Conservation (phyloP, 30 jellyfish, hydroid and myxozoan species). For the Aurelia coerulea region DNA sequence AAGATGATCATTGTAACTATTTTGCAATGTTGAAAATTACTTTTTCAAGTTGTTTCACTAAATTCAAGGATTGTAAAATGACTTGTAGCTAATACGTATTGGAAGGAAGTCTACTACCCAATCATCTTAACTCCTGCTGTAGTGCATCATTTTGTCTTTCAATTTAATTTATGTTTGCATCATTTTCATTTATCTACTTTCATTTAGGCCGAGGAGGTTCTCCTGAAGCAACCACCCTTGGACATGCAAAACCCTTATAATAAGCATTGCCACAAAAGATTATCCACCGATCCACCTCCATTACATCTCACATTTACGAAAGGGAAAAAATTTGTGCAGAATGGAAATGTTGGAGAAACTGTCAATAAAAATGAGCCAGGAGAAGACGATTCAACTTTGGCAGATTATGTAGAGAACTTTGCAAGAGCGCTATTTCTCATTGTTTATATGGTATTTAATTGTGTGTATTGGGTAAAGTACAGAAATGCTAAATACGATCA, state of each 20-base stretch:
- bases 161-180: too few relatives aligned
- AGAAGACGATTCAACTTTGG: constrained; percentile 49
- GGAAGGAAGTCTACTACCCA: too few relatives aligned
- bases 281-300: constrained; percentile 60
- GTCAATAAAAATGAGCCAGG: background rate
- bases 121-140: too few relatives aligned
- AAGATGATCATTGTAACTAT: too few relatives aligned
- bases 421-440: constrained; percentile 89
- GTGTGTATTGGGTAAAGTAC: constrained; percentile 87
- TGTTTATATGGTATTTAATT: constrained; percentile 73
- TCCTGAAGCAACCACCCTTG: background rate
- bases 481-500: constrained; percentile 26
- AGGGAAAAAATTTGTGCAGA: constrained; percentile 19
- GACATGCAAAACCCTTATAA: constrained; percentile 45
- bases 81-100: too few relatives aligned
- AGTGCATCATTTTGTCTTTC: too few relatives aligned
- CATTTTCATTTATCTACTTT: background rate
- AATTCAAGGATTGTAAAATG: too few relatives aligned
- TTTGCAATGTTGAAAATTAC: too few relatives aligned
- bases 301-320: background rate
- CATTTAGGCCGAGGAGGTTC: constrained; percentile 4
- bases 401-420: constrained; percentile 80
- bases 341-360: constrained; percentile 13
- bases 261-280: constrained; percentile 44
- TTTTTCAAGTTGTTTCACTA: too few relatives aligned